Base-by-base conservation (phyloP, 2,797 vertebrate species). In the Neoniphon sammara region DNA sequence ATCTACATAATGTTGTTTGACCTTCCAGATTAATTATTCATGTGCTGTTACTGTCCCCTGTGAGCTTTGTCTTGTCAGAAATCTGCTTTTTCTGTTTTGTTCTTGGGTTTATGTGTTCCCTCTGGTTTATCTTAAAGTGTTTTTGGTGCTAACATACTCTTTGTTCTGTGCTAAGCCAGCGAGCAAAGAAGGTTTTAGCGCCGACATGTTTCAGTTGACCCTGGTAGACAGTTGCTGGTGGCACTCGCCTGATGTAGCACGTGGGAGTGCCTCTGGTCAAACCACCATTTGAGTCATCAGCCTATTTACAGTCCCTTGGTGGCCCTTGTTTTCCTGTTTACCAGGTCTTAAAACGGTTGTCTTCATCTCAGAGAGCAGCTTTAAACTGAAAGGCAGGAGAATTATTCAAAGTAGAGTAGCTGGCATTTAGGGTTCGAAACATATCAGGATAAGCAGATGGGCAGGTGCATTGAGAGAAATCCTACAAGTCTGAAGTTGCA, bases 271-370 rank as follows among this genome's bases (percentile, higher is more conserved):
- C 87, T 85, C 62, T 42, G 50, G 85, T 75, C 78, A 75, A 79
- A 76, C 60, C 64, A 8, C 46, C 50, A 21, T 85, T 77, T 82
- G 78, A 89, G 73, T 85, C 84, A 87, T 57, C 55, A 30, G 63
- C 70, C 75, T 78, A 59, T 77, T 77, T 75, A 66, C 72, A 77
- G 77, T 69, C 70, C 31, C 71, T 54, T 54, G 17, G 39, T 66
- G 72, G 68, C 64, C 67, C 73, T n/a, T n/a, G 25, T 53, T 59
- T 17, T 30, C 25, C 58, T 59, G 44, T 77, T 83, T 50, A 73
- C 50, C 80, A 74, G 83, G 81, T 85, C 79, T 93, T 90, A 90
- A 94, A 93, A 90, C 85, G 88, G 88, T 90, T 90, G 92, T 93
- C 91, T 91, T 91, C 55, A 56, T 70, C 62, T 72, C 78, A 58